Conservation (phyloP, 2,113 vertebrate species). For the Saccopteryx bilineata region DNA sequence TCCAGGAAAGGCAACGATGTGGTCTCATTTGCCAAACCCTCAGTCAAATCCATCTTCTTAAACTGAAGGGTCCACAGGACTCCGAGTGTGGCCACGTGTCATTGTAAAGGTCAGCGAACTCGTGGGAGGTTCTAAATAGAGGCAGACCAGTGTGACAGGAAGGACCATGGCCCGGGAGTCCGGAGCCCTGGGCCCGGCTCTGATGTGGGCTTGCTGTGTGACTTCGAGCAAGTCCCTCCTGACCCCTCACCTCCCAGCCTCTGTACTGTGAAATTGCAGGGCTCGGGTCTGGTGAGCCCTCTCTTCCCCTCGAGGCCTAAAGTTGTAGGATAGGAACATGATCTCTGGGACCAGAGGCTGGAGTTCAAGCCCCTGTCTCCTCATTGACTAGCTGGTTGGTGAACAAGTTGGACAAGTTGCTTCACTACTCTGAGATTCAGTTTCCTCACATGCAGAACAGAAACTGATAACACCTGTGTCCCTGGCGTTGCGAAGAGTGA, state of each 20-base stretch:
- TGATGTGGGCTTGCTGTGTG: background rate
- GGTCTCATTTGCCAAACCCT: constrained; percentile 8
- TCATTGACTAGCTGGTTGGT: background rate
- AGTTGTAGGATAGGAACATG: background rate
- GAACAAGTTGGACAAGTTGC: constrained; percentile 8
- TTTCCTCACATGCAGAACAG: constrained; percentile 44
- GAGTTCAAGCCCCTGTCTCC: background rate
- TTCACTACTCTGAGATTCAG: background rate
- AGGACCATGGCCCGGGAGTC: background rate
- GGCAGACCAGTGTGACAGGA: background rate
- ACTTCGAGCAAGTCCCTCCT: background rate
- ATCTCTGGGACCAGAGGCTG: background rate
- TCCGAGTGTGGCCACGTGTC: background rate
- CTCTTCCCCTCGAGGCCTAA: background rate
- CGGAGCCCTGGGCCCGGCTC: background rate
- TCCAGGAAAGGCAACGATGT: constrained; percentile 12
- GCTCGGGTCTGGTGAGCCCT: background rate
- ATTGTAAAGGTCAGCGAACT: background rate
- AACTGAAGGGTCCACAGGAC: background rate
- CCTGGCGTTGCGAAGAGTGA: background rate
- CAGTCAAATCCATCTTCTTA: background rate
- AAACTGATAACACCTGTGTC: constrained; percentile 4
- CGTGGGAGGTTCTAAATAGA: background rate
- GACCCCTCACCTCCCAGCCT: background rate
- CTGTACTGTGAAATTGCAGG: background rate